Evolutionary conservation across 2,888 invertebrate species (phyloP).

Genomic region (Hedychridium roseum): DNA sequence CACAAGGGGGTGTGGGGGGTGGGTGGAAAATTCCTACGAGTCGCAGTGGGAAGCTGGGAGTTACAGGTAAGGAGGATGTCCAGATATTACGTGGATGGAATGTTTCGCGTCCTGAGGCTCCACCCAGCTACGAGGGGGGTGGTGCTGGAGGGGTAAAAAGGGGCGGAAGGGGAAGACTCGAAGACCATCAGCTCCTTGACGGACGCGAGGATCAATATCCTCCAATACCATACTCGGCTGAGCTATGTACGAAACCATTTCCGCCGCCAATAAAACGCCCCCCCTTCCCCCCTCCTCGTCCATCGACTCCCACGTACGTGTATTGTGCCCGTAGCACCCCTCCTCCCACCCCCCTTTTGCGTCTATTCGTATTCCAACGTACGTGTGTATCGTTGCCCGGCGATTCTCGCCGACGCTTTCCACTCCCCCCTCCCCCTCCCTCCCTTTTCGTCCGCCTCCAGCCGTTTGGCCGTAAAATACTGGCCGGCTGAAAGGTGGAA

Average conservation of each 20-base stretch:
- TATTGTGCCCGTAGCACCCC: slow-evolving; percentile 57
- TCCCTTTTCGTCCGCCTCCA: slow-evolving; percentile 56
- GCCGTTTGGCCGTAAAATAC: slow-evolving; percentile 63
- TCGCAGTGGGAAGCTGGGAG: too few relatives aligned
- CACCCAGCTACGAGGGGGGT: slow-evolving; percentile 8
- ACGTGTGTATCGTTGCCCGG: too few relatives aligned
- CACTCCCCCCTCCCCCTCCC: slow-evolving; percentile 56
- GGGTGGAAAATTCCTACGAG: too few relatives aligned
- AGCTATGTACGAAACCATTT: slow-evolving; percentile 59
- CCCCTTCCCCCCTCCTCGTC: too few relatives aligned
- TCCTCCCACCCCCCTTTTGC: slow-evolving; percentile 58
- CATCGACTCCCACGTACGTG: slow-evolving; percentile 60
- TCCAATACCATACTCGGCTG: slow-evolving; percentile 61
- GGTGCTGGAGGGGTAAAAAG: slow-evolving; percentile 10
- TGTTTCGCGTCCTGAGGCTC: too few relatives aligned
- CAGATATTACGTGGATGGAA: too few relatives aligned
- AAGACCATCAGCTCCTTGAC: slow-evolving; percentile 63
- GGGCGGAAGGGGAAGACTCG: slow-evolving; percentile 39
- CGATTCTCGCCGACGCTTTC: slow-evolving; percentile 60
- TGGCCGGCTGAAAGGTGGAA: slow-evolving; percentile 61
- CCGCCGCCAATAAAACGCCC: slow-evolving; percentile 62
- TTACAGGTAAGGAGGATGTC: too few relatives aligned
- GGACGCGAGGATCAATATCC: slow-evolving; percentile 64
- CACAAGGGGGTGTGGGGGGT: too few relatives aligned
- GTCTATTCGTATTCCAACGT: too few relatives aligned